Base-by-base conservation (phyloP, 2,113 vertebrate species). In the Chaetorhynchus papuensis region DNA sequence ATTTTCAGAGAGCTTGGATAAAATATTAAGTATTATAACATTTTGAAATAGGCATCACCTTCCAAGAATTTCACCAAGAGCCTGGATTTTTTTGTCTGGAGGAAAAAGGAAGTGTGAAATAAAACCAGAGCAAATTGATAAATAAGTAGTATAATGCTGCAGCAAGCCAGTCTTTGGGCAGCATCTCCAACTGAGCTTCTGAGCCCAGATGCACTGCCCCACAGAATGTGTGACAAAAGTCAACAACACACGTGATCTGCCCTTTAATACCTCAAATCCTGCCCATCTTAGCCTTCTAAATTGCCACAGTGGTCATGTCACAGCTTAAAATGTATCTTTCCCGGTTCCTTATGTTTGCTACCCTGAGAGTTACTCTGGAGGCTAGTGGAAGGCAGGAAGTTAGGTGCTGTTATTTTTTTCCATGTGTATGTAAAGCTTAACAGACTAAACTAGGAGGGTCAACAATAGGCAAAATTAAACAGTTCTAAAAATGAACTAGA, bases 401-500 rank as follows among this genome's bases (percentile, higher is more conserved):
- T 92, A 94, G 93, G 93, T 97, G 83, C 82, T 94, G 71, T 83
- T 95, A 66, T 96, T 93, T 96, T 97, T 97, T 91, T 86, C 75
- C 79, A 39, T 95, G 79, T 81, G 68, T 86, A 60, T 33, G 85
- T 91, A 93, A 92, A 95, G 23, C 80, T 83, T 95, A 71, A 84
- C 81, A 97, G 96, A 97, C 95, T 96, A 96, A 97, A 96, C 95
- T 88, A 86, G 54, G 64, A 92, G 85, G 83, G 94, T 97, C 94
- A 97, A 96, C 96, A 96, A 97, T 92, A 83, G 93, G 72, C 77
- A 0, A 97, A 96, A 96, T 83, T 93, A 96, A 96, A 89, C 88
- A 88, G 71, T 96, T 94, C 96, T 97, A 97, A 97, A 97, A 97
- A 97, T 96, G 96, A 86, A 90, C 92, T 68, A 95, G 94, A 95